phyloP scores from a whole-genome alignment of 2,888 invertebrate genomes.

The Carpatolechia fugitivella region DNA sequence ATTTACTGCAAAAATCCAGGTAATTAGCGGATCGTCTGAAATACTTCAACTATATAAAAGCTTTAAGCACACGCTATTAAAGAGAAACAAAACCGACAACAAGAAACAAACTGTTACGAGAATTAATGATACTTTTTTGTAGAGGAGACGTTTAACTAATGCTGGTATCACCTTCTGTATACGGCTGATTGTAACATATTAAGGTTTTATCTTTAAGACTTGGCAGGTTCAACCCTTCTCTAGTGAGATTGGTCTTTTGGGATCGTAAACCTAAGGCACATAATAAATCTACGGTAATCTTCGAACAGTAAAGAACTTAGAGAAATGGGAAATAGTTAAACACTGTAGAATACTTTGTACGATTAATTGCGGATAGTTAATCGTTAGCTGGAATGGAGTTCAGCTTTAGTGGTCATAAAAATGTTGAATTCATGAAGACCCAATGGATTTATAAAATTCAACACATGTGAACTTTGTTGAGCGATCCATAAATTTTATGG shows the following conservation, averaged over 20 bases:
- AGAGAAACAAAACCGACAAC: slow-evolving; percentile 4
- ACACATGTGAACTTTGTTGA: slow-evolving; percentile 16
- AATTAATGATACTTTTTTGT: slow-evolving; percentile 16
- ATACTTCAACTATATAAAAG: not conserved
- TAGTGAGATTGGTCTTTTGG: slow-evolving; percentile 48
- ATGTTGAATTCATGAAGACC: slow-evolving; percentile 10
- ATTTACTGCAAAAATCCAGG: slow-evolving; percentile 4
- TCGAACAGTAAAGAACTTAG: slow-evolving; percentile 5
- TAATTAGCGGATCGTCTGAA: not conserved
- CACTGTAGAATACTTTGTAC: slow-evolving; percentile 10
- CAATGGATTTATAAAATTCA: slow-evolving; percentile 14
- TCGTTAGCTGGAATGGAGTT: slow-evolving; percentile 1
- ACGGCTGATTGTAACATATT: slow-evolving; percentile 53
- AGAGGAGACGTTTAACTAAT: slow-evolving; percentile 16
- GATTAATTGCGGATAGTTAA: slow-evolving; percentile 14
- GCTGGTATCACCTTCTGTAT: slow-evolving; percentile 29
- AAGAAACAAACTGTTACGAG: slow-evolving; percentile 9
- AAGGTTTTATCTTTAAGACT: slow-evolving; percentile 38
- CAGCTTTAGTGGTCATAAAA: slow-evolving; percentile 15
- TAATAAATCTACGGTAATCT: slow-evolving; percentile 28
- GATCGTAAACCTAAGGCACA: slow-evolving; percentile 40
- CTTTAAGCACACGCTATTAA: not conserved
- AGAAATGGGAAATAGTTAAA: slow-evolving; percentile 6
- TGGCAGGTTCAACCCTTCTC: slow-evolving; percentile 48
- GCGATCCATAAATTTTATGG: slow-evolving; percentile 12